Percentiles rank a stretch among this genome's conserved stretches.
phyloP scores from a whole-genome alignment of 2,113 vertebrate species.

The Lepus timidus region DNA sequence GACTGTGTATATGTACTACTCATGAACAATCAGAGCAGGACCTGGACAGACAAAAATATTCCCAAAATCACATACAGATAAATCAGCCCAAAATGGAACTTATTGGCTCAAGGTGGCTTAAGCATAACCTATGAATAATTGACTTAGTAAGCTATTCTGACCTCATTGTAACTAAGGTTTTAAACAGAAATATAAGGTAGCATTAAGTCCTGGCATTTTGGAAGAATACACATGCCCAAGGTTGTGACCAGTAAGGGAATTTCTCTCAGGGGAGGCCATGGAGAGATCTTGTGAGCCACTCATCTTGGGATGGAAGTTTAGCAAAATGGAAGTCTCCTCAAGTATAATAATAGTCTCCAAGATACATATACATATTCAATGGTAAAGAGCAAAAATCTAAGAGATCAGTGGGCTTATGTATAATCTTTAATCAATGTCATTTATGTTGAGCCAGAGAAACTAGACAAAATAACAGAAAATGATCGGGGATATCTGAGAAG shows the following conservation, averaged over 20 bases:
- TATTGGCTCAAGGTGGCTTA: background rate
- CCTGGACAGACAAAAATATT: background rate
- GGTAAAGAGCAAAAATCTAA: background rate
- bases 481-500: background rate
- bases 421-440: background rate
- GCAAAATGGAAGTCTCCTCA: background rate
- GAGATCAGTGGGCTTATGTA: background rate
- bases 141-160: background rate
- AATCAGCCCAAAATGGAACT: background rate
- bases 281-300: background rate
- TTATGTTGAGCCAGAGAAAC: background rate
- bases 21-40: background rate
- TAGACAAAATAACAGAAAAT: background rate
- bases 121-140: background rate
- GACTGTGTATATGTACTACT: background rate
- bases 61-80: background rate
- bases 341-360: background rate
- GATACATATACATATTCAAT: background rate
- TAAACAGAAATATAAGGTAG: conserved; percentile 11
- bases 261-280: background rate
- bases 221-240: background rate
- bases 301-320: background rate
- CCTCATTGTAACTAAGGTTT: background rate
- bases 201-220: background rate
- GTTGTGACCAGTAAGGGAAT: background rate